Conservation (phyloP, 2,797 vertebrate genomes). For the Pangasius mekongensis region DNA sequence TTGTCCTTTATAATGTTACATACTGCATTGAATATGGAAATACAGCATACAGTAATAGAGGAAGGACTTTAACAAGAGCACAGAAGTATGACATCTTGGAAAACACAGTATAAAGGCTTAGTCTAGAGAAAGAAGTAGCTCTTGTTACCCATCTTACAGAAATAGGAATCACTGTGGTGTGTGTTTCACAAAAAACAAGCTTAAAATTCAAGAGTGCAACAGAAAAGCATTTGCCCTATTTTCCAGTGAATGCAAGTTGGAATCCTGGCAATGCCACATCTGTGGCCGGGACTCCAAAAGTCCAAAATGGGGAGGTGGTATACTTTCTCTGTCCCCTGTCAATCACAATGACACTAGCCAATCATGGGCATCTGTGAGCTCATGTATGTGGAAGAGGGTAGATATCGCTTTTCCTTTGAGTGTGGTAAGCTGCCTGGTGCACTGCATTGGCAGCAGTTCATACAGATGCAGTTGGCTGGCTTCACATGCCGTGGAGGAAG, state of each 20-base stretch:
- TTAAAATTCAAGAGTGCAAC: not conserved
- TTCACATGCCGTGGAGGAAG: not conserved
- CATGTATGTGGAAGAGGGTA: not conserved
- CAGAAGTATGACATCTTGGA: not conserved
- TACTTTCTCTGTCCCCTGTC: not conserved
- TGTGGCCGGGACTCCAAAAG: not conserved
- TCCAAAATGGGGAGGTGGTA: not conserved
- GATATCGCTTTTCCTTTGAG: not conserved
- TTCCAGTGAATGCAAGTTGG: not conserved
- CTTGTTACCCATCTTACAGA: not conserved
- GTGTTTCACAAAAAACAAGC: not conserved
- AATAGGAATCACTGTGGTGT: not conserved
- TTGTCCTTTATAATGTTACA: not conserved
- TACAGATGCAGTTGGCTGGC: not conserved
- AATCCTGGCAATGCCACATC: too few relatives aligned
- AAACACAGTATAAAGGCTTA: not conserved
- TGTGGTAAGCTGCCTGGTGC: not conserved
- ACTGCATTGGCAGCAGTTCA: not conserved
- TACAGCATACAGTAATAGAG: not conserved
- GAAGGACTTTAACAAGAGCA: not conserved
- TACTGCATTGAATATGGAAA: not conserved
- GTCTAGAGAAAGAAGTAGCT: not conserved
- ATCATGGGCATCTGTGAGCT: not conserved
- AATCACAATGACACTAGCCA: not conserved
- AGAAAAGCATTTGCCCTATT: not conserved